Percentiles rank a stretch among this genome's conserved stretches.
These are phyloP conservation scores for Mormyrus proboscirostris DNA, from an alignment of 2,797 vertebrate species.

Conservation along the genomic window DNA sequence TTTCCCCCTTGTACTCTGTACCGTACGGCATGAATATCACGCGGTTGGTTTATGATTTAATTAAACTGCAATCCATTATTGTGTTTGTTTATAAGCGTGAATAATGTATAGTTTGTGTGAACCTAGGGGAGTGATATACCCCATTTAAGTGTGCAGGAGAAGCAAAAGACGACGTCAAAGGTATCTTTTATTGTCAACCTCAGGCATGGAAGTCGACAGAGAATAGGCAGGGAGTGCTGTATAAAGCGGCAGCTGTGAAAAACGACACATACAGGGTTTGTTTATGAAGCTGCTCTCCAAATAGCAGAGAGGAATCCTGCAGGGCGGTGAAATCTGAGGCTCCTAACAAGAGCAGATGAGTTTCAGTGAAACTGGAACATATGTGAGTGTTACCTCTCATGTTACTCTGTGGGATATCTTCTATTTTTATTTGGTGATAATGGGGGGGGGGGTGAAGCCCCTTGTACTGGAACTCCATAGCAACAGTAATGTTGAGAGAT, in stretches of 20 bases:
- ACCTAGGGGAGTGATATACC: not conserved
- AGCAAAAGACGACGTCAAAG: not conserved
- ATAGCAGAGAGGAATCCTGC: not conserved
- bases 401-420: not conserved
- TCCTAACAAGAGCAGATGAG: not conserved
- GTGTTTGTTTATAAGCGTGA: not conserved
- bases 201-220: not conserved
- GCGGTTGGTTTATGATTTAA: not conserved
- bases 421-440: not conserved
- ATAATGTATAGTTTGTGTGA: not conserved
- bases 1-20: not conserved
- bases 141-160: not conserved
- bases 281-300: not conserved
- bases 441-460: not conserved
- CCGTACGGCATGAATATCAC: not conserved
- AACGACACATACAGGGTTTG: not conserved
- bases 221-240: not conserved
- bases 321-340: not conserved
- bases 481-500: not conserved
- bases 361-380: not conserved
- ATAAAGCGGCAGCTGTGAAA: not conserved
- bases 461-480: not conserved
- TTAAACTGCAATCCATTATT: not conserved
- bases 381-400: not conserved
- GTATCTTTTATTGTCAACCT: not conserved